phyloP scores from a whole-genome alignment of 2,113 vertebrate genomes.

The Catharus fuscescens region DNA sequence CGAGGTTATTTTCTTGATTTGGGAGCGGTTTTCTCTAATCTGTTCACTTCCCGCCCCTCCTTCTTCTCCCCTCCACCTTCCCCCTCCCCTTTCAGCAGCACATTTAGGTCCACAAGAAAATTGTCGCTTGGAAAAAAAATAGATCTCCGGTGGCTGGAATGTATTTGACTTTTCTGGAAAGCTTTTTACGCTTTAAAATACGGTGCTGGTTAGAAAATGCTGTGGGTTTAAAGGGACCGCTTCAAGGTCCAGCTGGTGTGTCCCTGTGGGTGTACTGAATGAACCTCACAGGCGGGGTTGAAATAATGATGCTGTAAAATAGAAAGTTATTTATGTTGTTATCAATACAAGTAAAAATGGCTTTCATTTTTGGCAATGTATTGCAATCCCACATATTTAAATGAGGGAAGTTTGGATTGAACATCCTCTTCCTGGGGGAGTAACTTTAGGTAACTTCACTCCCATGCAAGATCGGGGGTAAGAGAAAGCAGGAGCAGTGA shows the following conservation, averaged over 20 bases:
- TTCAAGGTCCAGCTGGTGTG: background rate
- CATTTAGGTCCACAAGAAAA: background rate
- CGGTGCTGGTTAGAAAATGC: background rate
- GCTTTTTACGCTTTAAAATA: background rate
- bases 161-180: conserved; percentile 23
- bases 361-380: background rate
- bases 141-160: background rate
- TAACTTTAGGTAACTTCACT: background rate
- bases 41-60: background rate
- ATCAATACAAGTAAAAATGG: background rate
- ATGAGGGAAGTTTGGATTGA: background rate
- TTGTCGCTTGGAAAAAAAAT: background rate
- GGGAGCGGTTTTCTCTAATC: background rate
- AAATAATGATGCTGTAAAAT: background rate
- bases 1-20: background rate
- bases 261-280: background rate
- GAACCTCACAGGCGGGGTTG: background rate
- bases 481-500: background rate
- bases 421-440: too few species aligned
- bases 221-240: background rate
- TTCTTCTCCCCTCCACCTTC: rapidly evolving
- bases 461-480: rapidly evolving
- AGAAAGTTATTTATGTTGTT: background rate
- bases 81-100: background rate
- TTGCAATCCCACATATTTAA: background rate